Base-by-base conservation (phyloP, 23 tunicate species). In the Halocynthia roretzi region DNA sequence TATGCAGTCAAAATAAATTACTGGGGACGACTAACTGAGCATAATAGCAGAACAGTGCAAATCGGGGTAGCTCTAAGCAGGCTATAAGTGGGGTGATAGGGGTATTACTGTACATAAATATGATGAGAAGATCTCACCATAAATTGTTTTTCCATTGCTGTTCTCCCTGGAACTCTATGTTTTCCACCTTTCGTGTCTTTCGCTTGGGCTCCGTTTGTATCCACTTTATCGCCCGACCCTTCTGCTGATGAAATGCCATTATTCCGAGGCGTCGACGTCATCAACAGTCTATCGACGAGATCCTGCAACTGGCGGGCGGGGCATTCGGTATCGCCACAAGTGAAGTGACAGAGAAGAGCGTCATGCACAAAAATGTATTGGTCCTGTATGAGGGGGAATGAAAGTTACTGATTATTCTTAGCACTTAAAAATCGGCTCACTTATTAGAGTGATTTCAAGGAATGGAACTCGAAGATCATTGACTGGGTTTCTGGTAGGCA, bases 281-380 rank as follows among this genome's bases (percentile, higher is more conserved):
- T 49, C 22, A 63, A 8, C 50, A 91, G 77, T 1, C 52, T 60
- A 7, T 81, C 49, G 69, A 74, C 89, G 56, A 85, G 85, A 66
- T 15, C 20, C 6, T 78, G 57, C 50, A 91, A 81, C 23, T 85
- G 82, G 23, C 70, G 60, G 19, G 61, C 71, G 7, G 84, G 79
- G 53, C 77, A 53, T 64, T 85, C 97, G 19, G 97, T 91, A 31
- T 75, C 77, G 50, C 97, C 91, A 70, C 84, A 79, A 14, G 50
- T 62, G 76, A 91, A 87, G 55, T 91, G 78, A 52, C 81, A 84
- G 62, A 91, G 78, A 10, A 91, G 48, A 12, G 91, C 97, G 53
- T 91, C 97, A 80, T 84, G 89, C 2, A 91, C 90, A 67, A 91
- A 91, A 19, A 85, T 80, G 81, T 91, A 91, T 71, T 91, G 97